Conservation (phyloP, 2,113 vertebrate species). For the Malurus elegans region DNA sequence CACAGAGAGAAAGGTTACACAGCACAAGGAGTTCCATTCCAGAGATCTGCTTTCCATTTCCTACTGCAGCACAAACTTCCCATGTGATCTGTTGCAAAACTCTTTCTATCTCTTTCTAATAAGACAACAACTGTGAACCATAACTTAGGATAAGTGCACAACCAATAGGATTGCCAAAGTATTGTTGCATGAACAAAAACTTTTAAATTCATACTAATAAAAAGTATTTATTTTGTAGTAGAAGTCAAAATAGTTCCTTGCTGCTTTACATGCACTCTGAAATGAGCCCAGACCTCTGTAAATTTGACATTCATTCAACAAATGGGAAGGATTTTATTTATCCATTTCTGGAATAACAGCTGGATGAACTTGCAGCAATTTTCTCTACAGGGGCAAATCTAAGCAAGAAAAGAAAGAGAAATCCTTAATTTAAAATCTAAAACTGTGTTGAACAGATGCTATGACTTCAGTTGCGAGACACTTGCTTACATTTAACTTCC, state of each 20-base stretch:
- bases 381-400: background rate
- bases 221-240: background rate
- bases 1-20: rapidly evolving
- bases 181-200: background rate
- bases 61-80: background rate
- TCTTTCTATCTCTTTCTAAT: background rate
- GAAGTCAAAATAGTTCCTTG: background rate
- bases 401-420: background rate
- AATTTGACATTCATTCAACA: background rate
- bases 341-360: background rate
- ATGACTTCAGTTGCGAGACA: background rate
- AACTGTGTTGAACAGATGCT: background rate
- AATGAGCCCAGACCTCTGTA: background rate
- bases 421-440: background rate
- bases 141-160: background rate
- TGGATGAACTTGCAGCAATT: background rate
- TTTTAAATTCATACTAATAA: background rate
- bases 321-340: background rate
- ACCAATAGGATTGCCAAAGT: background rate
- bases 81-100: background rate
- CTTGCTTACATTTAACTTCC: background rate
- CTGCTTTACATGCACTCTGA: background rate
- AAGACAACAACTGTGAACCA: background rate
- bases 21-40: background rate
- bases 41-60: background rate